These are phyloP conservation scores for Hirudo medicinalis DNA, from an alignment of 1,140 invertebrate genomes.

Conservation along the genomic window DNA sequence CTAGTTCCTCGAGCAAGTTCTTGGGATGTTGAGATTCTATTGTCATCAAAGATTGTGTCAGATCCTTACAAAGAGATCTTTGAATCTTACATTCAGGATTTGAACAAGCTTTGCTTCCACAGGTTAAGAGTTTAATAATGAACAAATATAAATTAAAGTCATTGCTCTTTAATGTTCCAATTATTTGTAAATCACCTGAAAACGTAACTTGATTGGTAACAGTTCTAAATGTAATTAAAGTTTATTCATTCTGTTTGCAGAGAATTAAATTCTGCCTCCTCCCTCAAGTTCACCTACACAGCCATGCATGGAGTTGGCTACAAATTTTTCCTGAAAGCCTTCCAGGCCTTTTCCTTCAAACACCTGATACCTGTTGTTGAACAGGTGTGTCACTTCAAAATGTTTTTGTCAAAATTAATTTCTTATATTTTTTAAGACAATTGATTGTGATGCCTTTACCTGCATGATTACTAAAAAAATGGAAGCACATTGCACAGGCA, in stretches of 20 bases:
- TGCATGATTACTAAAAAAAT: neutral
- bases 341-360: slow-evolving; percentile 61
- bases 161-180: too few species aligned
- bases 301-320: slow-evolving; percentile 96
- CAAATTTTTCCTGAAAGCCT: slow-evolving; percentile 59
- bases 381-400: slow-evolving; percentile 30
- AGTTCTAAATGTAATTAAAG: neutral
- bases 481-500: neutral
- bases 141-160: neutral
- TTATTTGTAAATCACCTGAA: neutral
- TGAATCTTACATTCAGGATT: slow-evolving; percentile 51
- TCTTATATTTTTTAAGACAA: neutral
- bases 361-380: slow-evolving; percentile 63
- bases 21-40: slow-evolving; percentile 49
- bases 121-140: slow-evolving; percentile 24
- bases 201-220: neutral
- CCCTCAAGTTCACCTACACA: slow-evolving; percentile 70
- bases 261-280: slow-evolving; percentile 47
- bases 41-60: slow-evolving; percentile 32
- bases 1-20: slow-evolving; percentile 55
- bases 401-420: slow-evolving; percentile 13
- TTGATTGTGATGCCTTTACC: neutral
- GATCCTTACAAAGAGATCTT: slow-evolving; percentile 49
- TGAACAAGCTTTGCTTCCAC: slow-evolving; percentile 39
- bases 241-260: slow-evolving; percentile 27